Evolutionary conservation across 2,888 invertebrate species (phyloP).

Genomic region (Homarus gammarus): DNA sequence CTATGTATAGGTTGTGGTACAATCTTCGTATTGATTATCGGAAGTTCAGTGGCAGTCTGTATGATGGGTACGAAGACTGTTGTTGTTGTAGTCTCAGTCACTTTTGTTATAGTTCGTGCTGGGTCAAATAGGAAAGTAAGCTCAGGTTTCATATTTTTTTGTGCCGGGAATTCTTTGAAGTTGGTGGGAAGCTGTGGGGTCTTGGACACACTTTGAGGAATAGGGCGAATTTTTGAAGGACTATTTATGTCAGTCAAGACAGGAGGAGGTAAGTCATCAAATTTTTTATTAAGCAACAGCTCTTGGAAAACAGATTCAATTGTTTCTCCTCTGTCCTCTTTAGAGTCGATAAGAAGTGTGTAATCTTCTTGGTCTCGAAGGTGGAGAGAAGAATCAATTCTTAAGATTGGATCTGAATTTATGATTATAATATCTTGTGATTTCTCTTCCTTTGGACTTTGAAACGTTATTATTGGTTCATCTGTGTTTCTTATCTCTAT

Average conservation of each 20-base stretch:
- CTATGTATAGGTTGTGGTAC: neutral
- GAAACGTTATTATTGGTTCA: neutral
- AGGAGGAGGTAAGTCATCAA: neutral
- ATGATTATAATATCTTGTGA: neutral
- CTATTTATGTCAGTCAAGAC: neutral
- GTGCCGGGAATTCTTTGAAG: neutral
- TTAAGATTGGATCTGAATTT: neutral
- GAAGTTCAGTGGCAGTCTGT: neutral
- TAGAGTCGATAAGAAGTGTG: neutral
- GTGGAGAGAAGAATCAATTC: too few species aligned
- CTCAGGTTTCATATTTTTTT: neutral
- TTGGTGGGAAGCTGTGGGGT: neutral
- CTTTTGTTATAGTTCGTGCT: neutral
- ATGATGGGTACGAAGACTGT: neutral
- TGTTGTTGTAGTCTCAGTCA: conserved; percentile 12
- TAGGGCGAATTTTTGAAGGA: neutral
- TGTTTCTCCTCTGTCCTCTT: neutral
- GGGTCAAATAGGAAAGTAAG: neutral
- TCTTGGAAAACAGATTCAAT: too few species aligned
- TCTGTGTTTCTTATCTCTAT: neutral
- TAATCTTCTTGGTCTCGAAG: neutral
- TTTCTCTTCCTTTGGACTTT: neutral
- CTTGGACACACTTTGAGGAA: neutral
- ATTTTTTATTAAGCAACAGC: too few species aligned
- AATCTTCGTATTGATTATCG: neutral